A percentile compares a stretch with the other conserved stretches of the same genome.
phyloP scores from a whole-genome alignment of 1,140 invertebrate species.

The Drosophila lowei region DNA sequence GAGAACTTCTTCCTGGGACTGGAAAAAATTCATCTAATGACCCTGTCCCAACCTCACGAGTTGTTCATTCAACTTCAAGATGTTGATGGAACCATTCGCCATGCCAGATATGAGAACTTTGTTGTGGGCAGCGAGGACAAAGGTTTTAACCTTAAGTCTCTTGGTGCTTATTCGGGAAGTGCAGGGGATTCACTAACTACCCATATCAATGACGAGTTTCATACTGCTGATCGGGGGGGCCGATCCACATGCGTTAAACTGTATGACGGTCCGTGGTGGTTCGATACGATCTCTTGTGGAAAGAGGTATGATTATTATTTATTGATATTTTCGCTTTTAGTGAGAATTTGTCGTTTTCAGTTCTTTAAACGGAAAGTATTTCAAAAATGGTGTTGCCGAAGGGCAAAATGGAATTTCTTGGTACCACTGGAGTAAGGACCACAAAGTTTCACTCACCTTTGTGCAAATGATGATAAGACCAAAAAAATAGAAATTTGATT shows the following conservation, averaged over 20 bases:
- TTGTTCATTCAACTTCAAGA: slow-evolving; percentile 6
- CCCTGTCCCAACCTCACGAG: too few species aligned
- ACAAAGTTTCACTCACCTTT: too few species aligned
- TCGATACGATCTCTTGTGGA: not conserved
- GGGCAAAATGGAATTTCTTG: too few species aligned
- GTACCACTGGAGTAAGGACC: too few species aligned
- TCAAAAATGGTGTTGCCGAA: too few species aligned
- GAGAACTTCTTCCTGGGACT: too few species aligned
- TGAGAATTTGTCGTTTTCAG: not conserved
- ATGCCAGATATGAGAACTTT: slow-evolving; percentile 25
- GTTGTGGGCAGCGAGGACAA: slow-evolving; percentile 12
- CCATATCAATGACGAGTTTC: slow-evolving; percentile 8
- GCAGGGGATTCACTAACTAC: slow-evolving; percentile 10
- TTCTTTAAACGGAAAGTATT: slow-evolving; percentile 1
- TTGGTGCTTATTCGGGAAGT: slow-evolving; percentile 26
- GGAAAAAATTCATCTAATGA: too few species aligned
- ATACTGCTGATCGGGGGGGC: not conserved
- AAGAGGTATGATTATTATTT: not conserved
- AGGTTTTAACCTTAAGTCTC: slow-evolving; percentile 11
- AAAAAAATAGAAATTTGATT: too few species aligned
- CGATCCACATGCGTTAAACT: not conserved
- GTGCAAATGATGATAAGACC: too few species aligned
- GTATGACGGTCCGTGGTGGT: slow-evolving; percentile 38
- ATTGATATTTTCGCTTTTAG: too few species aligned
- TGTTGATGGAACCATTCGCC: not conserved